Evolutionary conservation across 2,797 vertebrate species (phyloP).

Genomic region (Hemitrygon akajei): DNA sequence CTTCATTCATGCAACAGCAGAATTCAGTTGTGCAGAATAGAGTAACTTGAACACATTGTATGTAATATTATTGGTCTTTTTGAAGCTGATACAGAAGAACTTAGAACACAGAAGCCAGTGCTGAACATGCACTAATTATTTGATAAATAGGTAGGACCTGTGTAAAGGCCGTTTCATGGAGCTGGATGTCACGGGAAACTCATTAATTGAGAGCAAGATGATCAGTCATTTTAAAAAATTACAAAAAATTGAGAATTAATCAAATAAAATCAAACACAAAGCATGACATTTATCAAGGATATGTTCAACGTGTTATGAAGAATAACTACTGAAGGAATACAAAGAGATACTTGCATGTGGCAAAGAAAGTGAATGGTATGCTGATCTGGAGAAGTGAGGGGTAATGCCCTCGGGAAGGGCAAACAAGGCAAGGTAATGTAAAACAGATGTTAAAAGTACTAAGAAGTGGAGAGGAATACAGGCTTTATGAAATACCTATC

Average conservation of each 20-base stretch:
- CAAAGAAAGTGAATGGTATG: background rate
- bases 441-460: too few species aligned
- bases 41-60: background rate
- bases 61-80: background rate
- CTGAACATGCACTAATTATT: background rate
- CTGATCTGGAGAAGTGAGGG: too few species aligned
- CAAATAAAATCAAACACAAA: background rate
- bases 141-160: background rate
- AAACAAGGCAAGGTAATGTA: too few species aligned
- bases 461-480: too few species aligned
- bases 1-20: too few species aligned
- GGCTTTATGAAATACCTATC: too few species aligned
- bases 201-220: background rate
- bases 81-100: background rate
- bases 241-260: background rate
- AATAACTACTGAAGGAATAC: background rate
- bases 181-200: background rate
- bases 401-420: too few species aligned
- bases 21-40: background rate
- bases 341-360: background rate
- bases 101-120: background rate
- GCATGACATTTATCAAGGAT: background rate
- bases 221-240: background rate
- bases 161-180: background rate
- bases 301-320: background rate